phyloP scores from a whole-genome alignment of 2,888 invertebrate genomes.

The Parascotia fuliginaria region DNA sequence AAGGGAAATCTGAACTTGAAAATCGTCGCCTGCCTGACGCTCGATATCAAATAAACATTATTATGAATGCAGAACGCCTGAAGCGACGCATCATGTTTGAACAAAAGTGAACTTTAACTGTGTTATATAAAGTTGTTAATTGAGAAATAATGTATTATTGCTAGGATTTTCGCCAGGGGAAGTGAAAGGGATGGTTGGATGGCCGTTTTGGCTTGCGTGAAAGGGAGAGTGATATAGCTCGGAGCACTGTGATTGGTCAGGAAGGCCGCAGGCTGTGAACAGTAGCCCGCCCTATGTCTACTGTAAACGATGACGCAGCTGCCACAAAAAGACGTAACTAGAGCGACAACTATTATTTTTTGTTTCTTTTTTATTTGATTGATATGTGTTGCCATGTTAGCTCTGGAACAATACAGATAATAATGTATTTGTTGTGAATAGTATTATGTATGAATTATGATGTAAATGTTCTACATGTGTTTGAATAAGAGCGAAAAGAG shows the following conservation, averaged over 20 bases:
- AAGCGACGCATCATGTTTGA: slow-evolving; percentile 56
- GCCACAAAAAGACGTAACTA: slow-evolving; percentile 64
- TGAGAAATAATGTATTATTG: slow-evolving; percentile 53
- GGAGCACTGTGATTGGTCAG: slow-evolving; percentile 86
- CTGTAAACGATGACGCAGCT: slow-evolving; percentile 77
- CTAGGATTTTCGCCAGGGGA: slow-evolving; percentile 84
- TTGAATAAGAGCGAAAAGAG: too few species aligned
- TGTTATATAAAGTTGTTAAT: slow-evolving; percentile 54
- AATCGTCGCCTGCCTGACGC: slow-evolving; percentile 84
- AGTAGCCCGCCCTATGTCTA: slow-evolving; percentile 87
- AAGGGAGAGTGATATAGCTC: slow-evolving; percentile 77
- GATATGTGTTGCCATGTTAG: neutral
- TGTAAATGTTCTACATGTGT: too few species aligned
- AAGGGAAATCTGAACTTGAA: slow-evolving; percentile 84
- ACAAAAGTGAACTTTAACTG: slow-evolving; percentile 57
- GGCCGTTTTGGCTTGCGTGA: slow-evolving; percentile 54
- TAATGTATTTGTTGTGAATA: too few species aligned
- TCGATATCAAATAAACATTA: slow-evolving; percentile 84
- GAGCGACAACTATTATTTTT: slow-evolving; percentile 37
- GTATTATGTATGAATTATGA: too few species aligned
- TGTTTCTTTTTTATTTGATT: slow-evolving; percentile 3
- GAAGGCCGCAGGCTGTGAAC: slow-evolving; percentile 86
- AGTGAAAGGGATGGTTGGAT: slow-evolving; percentile 70
- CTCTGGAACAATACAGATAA: neutral
- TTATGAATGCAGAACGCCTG: slow-evolving; percentile 63